These are phyloP conservation scores for Phoeniculus purpureus DNA, from an alignment of 2,797 vertebrate genomes.

Conservation along the genomic window DNA sequence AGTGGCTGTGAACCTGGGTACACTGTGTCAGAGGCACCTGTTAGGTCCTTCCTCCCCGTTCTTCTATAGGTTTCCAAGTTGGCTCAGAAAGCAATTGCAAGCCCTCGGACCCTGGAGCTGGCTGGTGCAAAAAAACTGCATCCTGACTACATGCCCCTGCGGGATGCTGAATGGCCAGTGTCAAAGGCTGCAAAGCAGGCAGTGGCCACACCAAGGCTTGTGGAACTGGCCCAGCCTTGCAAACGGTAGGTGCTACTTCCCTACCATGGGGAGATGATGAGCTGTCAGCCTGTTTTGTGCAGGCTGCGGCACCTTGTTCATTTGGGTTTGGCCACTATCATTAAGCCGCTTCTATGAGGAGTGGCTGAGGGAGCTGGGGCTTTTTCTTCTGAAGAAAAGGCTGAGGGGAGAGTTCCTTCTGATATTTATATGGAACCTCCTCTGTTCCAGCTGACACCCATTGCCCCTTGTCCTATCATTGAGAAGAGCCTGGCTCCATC, in stretches of 20 bases:
- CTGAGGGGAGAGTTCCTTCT: no score
- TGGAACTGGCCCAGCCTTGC: conserved; percentile 57
- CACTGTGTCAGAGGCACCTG: not conserved
- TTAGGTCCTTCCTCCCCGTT: not conserved
- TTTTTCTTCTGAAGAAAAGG: no score
- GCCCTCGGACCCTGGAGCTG: conserved; percentile 68
- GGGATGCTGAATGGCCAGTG: conserved; percentile 72
- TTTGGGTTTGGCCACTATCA: not conserved
- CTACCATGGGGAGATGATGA: not conserved
- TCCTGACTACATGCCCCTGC: conserved; percentile 55
- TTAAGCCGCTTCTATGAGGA: not conserved
- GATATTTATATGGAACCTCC: no score
- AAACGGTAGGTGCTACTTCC: not conserved
- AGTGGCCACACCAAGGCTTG: conserved; percentile 26
- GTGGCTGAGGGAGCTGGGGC: no score
- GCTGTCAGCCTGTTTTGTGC: not conserved
- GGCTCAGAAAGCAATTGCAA: conserved; percentile 64
- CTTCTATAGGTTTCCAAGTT: conserved; percentile 72
- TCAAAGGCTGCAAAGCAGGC: not conserved
- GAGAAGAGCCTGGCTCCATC: no score
- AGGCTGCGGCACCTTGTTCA: not conserved
- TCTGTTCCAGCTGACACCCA: no score
- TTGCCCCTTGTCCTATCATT: no score
- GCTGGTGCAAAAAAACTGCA: conserved; percentile 74
- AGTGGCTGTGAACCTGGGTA: not conserved